Evolutionary conservation across 2,797 vertebrate species (phyloP), one percentile per base, ranked within the genome.

Genomic region (Phrynocephalus vlangalii): DNA sequence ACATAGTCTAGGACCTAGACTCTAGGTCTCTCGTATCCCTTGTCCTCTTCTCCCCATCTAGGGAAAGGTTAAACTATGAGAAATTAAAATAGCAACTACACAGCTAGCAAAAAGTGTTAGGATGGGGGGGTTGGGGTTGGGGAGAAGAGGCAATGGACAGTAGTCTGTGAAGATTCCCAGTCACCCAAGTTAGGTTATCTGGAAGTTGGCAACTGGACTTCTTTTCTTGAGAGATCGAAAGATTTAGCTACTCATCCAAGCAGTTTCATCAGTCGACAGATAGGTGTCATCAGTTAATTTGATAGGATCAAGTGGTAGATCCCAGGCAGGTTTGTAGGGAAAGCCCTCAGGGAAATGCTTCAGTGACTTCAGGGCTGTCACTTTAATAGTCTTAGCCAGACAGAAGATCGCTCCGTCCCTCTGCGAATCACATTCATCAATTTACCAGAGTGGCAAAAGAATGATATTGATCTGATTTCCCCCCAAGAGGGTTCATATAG

Each of bases 381-480:
- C 38, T 94, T 87, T 89, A 89, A 85, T 86, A 86, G 89, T 68
- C 24, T 38, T 38, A 79, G 11, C 0, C 30, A 79, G 10, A 0
- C 2, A 85, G 11, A 91, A 71, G 28, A 66, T 30, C 13, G 88
- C 81, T 26, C 38, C 71, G 75, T 79, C 0, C n/a, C 28, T 44
- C 75, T 85, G 66, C 52, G 88, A 90, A 44, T 90, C 22, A 63
- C 67, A 79, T 87, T 86, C 87, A 86, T 90, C 78, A 52, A 1
- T 84, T 67, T 89, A 2, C 1, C 5, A 24, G 16, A 87, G 73
- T 86, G 84, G 28, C 2, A 0, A 84, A 91, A 52, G 72, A 91
- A 78, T 26, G 6, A n/a, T 73, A 88, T 6, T 60, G 94, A 89
- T 90, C 88, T 56, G 44, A 15, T 93, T 93, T 93, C 50, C 83